A percentile compares a stretch with the other conserved stretches of the same genome.
These are phyloP conservation scores for Phrynocephalus forsythii DNA, from an alignment of 2,797 vertebrate genomes.

Conservation along the genomic window DNA sequence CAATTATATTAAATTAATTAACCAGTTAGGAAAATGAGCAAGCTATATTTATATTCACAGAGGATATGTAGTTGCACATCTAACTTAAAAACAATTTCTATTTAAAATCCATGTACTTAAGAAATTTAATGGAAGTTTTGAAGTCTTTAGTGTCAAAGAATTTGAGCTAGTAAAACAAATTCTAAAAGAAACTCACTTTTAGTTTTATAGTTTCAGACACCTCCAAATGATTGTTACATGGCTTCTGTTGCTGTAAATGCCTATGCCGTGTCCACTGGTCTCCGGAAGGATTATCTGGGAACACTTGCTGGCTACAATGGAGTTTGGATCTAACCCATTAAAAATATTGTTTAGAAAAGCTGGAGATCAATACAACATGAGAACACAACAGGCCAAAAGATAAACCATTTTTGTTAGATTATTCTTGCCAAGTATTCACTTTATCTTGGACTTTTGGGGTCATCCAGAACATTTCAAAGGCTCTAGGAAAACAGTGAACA, in stretches of 20 bases:
- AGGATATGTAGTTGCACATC: too few relatives aligned
- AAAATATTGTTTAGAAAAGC: slow-evolving; percentile 20
- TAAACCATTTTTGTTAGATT: background rate
- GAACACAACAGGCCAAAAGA: slow-evolving; percentile 32
- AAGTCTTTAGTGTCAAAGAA: background rate
- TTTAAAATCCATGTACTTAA: too few relatives aligned
- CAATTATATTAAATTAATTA: too few relatives aligned
- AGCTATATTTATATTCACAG: background rate
- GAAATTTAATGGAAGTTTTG: too few relatives aligned
- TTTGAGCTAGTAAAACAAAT: background rate
- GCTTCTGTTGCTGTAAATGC: slow-evolving; percentile 81
- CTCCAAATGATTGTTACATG: slow-evolving; percentile 80
- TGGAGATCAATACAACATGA: background rate
- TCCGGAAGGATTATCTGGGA: slow-evolving; percentile 78
- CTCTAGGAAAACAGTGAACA: background rate
- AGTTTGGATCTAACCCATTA: slow-evolving; percentile 78
- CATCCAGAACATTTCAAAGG: background rate
- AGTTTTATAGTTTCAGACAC: slow-evolving; percentile 80
- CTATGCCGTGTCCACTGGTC: slow-evolving; percentile 84
- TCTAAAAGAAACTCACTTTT: slow-evolving; percentile 71
- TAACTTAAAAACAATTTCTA: background rate
- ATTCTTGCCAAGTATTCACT: background rate
- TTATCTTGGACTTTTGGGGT: background rate
- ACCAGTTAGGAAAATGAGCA: background rate
- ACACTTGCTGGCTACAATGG: slow-evolving; percentile 79